A percentile compares a stretch with the other conserved stretches of the same genome.
phyloP scores from a whole-genome alignment of 1,140 invertebrate genomes.

The Papilio helenus region DNA sequence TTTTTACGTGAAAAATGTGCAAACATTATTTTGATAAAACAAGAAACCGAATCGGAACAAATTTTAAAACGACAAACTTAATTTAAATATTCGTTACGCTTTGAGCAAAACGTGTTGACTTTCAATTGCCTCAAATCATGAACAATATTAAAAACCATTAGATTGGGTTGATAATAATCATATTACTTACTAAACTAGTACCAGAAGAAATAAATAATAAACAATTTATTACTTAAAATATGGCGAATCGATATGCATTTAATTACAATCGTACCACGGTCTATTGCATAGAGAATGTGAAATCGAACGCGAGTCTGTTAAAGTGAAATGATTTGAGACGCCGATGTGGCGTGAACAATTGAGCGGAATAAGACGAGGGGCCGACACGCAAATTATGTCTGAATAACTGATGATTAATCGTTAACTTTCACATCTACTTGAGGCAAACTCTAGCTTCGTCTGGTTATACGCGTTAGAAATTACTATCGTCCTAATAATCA shows the following conservation, averaged over 20 bases:
- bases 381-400: slow-evolving; percentile 21
- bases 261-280: background rate
- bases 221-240: too few relatives aligned
- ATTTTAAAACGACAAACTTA: background rate
- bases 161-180: too few relatives aligned
- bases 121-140: background rate
- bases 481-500: background rate
- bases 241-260: background rate
- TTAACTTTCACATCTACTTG: background rate
- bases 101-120: background rate
- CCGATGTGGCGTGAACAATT: slow-evolving; percentile 26
- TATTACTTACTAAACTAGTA: background rate
- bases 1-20: background rate
- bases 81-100: slow-evolving; percentile 2
- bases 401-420: background rate
- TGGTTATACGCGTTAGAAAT: background rate
- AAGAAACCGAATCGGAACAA: background rate
- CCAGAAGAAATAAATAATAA: too few relatives aligned
- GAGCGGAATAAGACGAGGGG: slow-evolving; percentile 17
- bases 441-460: background rate
- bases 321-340: slow-evolving; percentile 31
- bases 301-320: slow-evolving; percentile 29
- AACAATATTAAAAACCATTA: background rate
- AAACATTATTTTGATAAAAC: background rate
- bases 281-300: slow-evolving; percentile 15